Evolutionary conservation across 2,797 vertebrate genomes (phyloP), one percentile per base, ranked within the genome.

Genomic region (Taeniopygia guttata): DNA sequence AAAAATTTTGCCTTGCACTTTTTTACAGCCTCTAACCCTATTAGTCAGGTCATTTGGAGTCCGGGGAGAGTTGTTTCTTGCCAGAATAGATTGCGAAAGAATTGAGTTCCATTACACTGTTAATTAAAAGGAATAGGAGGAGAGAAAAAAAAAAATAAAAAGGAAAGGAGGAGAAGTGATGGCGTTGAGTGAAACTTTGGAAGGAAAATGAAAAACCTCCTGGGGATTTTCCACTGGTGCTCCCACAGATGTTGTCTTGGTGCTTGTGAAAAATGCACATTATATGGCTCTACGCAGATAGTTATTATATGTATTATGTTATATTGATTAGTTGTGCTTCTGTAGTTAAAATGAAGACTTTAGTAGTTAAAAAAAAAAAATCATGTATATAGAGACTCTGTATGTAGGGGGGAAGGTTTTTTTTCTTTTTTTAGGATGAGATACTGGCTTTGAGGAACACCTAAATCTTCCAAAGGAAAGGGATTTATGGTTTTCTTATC

Each of bases 21-120:
- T 90, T 95, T 97, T 82, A 88, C 83, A 95, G 95, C 76, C 60
- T 96, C 93, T 97, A 96, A 96, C 96, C 95, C 95, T 94, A 81
- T 96, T 94, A 97, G 93, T 74, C 84, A 66, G 92, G 95, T 94
- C 91, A 59, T 95, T 95, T 84, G 90, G 87, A 96, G 87, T 93
- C 96, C 94, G 5, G 78, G 68, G 95, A 95, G 95, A 64, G 89
- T 48, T 91, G 93, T 96, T 97, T 93, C 89, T 94, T 93, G 92
- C 93, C 66, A 86, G 94, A 86, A 90, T 92, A 84, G 81, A 97
- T 95, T 93, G 95, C 89, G 76, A 94, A 89, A 87, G 89, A 89
- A 92, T 92, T 89, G 95, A 97, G 78, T 97, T 96, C 96, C 94
- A 95, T 97, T 97, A 96, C 26, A 30, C 56, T 93, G 92, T 96